phyloP scores from a whole-genome alignment of 2,113 vertebrate genomes.

The Sinosuthora webbiana region DNA sequence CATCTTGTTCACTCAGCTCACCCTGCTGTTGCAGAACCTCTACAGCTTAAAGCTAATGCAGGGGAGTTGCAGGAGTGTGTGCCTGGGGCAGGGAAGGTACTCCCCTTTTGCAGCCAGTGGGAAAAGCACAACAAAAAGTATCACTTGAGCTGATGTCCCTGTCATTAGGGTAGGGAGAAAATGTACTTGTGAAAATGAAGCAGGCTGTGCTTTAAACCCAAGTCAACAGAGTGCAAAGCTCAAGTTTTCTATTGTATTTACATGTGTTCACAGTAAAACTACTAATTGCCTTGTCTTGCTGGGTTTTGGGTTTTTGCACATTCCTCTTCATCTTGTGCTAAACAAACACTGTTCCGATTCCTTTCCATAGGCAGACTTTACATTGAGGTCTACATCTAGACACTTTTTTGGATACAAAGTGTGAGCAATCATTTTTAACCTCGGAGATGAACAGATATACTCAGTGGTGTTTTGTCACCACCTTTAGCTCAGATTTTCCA shows the following conservation, averaged over 20 bases:
- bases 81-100: neutral
- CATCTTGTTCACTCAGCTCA: neutral
- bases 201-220: neutral
- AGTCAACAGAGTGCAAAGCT: neutral
- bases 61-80: fast-evolving
- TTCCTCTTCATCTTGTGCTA: neutral
- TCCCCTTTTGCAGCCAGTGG: neutral
- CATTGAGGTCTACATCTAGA: neutral
- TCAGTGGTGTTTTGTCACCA: neutral
- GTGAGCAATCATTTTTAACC: constrained; percentile 12
- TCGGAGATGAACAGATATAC: neutral
- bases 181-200: neutral
- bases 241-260: neutral
- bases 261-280: neutral
- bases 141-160: neutral
- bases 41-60: neutral
- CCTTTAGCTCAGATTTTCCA: constrained; percentile 30
- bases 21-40: neutral
- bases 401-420: neutral
- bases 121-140: neutral
- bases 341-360: neutral
- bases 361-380: neutral
- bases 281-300: neutral
- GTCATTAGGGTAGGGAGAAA: neutral
- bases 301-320: neutral